Conservation (phyloP, 2,797 vertebrate species). For the Chelon auratus region DNA sequence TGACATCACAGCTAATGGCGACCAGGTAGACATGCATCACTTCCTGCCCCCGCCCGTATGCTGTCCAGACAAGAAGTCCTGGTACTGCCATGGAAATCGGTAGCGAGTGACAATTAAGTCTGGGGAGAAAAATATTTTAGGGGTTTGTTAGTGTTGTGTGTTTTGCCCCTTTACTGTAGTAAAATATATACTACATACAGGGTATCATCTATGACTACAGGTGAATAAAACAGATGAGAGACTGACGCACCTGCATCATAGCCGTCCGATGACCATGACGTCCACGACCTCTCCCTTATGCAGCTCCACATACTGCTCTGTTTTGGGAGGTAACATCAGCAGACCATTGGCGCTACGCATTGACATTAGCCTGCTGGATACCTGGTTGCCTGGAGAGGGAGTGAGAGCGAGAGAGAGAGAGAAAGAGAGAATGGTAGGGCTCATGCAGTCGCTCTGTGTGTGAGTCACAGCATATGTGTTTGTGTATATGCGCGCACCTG, state of each 20-base stretch:
- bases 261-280: slow-evolving; percentile 98
- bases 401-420: neutral
- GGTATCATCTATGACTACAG: neutral
- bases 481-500: slow-evolving; percentile 83
- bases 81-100: slow-evolving; percentile 76
- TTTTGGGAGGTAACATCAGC: slow-evolving; percentile 99
- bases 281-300: slow-evolving; percentile 99
- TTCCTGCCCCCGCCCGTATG: slow-evolving; percentile 79
- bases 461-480: neutral
- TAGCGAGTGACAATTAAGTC: slow-evolving; percentile 71
- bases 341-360: slow-evolving; percentile 99
- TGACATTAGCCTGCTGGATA: slow-evolving; percentile 98
- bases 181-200: neutral
- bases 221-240: neutral
- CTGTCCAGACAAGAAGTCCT: slow-evolving; percentile 77
- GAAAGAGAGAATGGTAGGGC: neutral
- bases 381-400: slow-evolving; percentile 91
- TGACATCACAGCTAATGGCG: slow-evolving; percentile 99
- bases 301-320: slow-evolving; percentile 99
- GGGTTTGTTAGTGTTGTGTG: neutral
- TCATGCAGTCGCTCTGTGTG: neutral
- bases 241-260: slow-evolving; percentile 89
- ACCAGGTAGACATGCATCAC: slow-evolving; percentile 97
- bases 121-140: slow-evolving; percentile 44
- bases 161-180: too few relatives aligned